Evolutionary conservation across 53 echinoderm and acorn worm genomes (phyloP).

Genomic region (Zoroaster sp.): DNA sequence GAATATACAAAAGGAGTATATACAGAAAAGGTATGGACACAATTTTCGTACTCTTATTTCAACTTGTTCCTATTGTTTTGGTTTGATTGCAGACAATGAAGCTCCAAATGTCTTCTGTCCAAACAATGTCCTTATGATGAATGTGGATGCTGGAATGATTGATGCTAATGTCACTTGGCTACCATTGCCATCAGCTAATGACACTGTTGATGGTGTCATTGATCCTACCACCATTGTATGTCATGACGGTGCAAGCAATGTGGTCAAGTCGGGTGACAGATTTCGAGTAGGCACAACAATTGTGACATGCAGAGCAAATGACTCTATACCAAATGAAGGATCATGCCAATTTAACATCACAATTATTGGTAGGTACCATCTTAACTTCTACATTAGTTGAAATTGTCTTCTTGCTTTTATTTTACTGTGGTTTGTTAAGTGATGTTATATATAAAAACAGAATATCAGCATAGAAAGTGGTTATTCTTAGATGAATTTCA

Average conservation of each 20-base stretch:
- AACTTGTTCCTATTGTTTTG: too few relatives aligned
- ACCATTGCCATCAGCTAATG: background rate
- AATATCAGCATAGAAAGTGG: too few relatives aligned
- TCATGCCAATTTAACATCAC: background rate
- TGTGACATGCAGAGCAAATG: background rate
- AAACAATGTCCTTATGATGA: background rate
- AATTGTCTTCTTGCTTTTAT: too few relatives aligned
- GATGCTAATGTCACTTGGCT: background rate
- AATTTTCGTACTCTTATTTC: too few relatives aligned
- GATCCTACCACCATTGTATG: background rate
- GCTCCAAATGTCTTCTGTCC: background rate
- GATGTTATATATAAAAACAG: too few relatives aligned
- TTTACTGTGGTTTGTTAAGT: too few relatives aligned
- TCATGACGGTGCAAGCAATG: background rate
- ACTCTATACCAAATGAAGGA: background rate
- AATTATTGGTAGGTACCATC: background rate
- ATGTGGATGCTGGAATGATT: background rate
- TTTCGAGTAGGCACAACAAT: background rate
- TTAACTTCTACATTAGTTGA: too few relatives aligned
- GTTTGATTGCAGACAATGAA: too few relatives aligned
- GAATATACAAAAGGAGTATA: too few relatives aligned
- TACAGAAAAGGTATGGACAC: too few relatives aligned
- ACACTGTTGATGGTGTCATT: background rate
- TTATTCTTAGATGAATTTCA: too few relatives aligned
- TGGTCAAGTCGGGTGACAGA: background rate